Conservation (phyloP, 2,797 vertebrate genomes). For the Percopsis omiscomaycus region DNA sequence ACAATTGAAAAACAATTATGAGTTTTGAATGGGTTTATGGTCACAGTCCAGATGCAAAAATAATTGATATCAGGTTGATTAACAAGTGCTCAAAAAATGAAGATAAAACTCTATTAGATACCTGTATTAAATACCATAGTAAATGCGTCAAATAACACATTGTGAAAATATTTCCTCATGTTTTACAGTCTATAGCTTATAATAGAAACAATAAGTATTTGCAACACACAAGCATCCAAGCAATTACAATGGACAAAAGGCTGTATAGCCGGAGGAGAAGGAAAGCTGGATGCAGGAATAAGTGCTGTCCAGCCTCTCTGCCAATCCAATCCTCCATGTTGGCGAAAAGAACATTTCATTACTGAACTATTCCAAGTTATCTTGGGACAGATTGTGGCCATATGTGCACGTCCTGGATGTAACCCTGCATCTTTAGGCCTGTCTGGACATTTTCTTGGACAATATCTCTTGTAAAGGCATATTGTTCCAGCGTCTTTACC, state of each 20-base stretch:
- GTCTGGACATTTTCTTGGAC: not conserved
- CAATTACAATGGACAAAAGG: conserved; percentile 38
- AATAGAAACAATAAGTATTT: no score
- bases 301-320: conserved; percentile 36
- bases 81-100: no score
- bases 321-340: conserved; percentile 64
- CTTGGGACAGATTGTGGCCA: conserved; percentile 57
- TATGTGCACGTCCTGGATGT: conserved; percentile 57
- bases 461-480: conserved; percentile 24
- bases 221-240: no score
- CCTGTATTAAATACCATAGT: no score
- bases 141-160: no score
- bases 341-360: conserved; percentile 55
- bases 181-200: no score
- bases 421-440: conserved; percentile 48
- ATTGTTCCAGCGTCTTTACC: conserved; percentile 20
- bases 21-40: no score
- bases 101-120: no score
- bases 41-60: no score
- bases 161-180: no score
- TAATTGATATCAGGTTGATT: no score
- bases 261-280: conserved; percentile 31
- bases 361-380: conserved; percentile 48
- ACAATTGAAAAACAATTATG: no score
- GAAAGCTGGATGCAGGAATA: conserved; percentile 43